These are phyloP conservation scores for Tricholauxania praeusta DNA, from an alignment of 2,888 invertebrate genomes.

Conservation along the genomic window DNA sequence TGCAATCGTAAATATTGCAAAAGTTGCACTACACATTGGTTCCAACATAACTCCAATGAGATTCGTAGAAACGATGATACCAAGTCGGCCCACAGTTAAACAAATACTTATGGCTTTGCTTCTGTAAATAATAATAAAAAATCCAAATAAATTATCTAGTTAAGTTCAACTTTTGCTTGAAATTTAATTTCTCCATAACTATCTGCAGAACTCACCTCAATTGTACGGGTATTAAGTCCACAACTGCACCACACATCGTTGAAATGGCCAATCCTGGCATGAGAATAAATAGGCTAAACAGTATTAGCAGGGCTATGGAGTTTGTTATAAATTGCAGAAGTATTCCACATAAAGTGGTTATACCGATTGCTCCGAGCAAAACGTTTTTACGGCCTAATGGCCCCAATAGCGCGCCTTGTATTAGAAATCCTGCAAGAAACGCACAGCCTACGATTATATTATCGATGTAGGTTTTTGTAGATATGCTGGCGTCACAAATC, in stretches of 20 bases:
- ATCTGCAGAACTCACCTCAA: conserved; percentile 52
- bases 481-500: conserved; percentile 59
- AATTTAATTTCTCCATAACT: background rate
- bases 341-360: conserved; percentile 58
- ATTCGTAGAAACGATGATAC: conserved; percentile 58
- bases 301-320: conserved; percentile 54
- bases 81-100: conserved; percentile 57
- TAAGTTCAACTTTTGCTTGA: background rate
- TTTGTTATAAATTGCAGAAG: conserved; percentile 56
- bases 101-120: conserved; percentile 59
- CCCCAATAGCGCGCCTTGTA: conserved; percentile 60
- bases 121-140: conserved; percentile 43
- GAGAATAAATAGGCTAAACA: conserved; percentile 62
- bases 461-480: conserved; percentile 59
- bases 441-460: conserved; percentile 60
- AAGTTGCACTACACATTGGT: conserved; percentile 54
- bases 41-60: conserved; percentile 57
- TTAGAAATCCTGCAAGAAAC: conserved; percentile 60
- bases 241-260: conserved; percentile 59
- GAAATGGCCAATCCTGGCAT: conserved; percentile 60
- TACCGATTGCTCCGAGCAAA: conserved; percentile 51
- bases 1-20: conserved; percentile 54
- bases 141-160: conserved; percentile 25
- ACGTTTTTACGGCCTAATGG: conserved; percentile 62
- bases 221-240: conserved; percentile 61